These are phyloP conservation scores for Peromyscus leucopus DNA, from an alignment of 2,113 vertebrate species.

Conservation along the genomic window DNA sequence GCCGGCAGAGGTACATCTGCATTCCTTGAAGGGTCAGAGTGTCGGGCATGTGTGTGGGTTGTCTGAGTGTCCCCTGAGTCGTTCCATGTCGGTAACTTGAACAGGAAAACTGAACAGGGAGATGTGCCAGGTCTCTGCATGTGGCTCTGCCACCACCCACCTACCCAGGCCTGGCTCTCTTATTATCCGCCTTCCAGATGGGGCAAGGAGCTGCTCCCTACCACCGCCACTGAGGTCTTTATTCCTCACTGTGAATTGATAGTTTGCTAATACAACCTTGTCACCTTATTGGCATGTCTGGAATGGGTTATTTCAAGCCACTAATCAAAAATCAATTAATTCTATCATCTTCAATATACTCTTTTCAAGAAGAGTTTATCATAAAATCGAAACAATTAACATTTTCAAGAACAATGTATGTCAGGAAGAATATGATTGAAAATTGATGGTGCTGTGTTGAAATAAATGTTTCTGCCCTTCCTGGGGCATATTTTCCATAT, in stretches of 20 bases:
- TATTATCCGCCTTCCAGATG: not conserved
- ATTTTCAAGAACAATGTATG: not conserved
- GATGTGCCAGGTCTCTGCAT: too few species aligned
- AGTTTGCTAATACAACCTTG: not conserved
- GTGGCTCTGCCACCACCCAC: not conserved
- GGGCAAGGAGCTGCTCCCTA: not conserved
- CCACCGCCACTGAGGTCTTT: not conserved
- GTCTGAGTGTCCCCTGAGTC: not conserved
- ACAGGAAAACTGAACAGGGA: not conserved
- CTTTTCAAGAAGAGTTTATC: slow-evolving; percentile 23
- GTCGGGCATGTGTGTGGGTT: not conserved
- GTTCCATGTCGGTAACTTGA: not conserved
- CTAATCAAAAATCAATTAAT: not conserved
- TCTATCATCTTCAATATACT: not conserved
- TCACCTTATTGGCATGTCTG: not conserved
- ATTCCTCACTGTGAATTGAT: not conserved
- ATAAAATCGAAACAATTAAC: not conserved
- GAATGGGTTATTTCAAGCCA: not conserved
- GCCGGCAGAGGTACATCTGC: not conserved
- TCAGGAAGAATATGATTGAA: not conserved
- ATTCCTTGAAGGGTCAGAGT: not conserved
- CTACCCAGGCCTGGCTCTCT: too few species aligned
- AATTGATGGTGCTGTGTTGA: not conserved
- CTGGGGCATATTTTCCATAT: not conserved
- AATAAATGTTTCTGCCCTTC: not conserved